A percentile compares a stretch with the other conserved stretches of the same genome.
Conservation (phyloP, 2,888 invertebrate species). For the Idaea straminata region DNA sequence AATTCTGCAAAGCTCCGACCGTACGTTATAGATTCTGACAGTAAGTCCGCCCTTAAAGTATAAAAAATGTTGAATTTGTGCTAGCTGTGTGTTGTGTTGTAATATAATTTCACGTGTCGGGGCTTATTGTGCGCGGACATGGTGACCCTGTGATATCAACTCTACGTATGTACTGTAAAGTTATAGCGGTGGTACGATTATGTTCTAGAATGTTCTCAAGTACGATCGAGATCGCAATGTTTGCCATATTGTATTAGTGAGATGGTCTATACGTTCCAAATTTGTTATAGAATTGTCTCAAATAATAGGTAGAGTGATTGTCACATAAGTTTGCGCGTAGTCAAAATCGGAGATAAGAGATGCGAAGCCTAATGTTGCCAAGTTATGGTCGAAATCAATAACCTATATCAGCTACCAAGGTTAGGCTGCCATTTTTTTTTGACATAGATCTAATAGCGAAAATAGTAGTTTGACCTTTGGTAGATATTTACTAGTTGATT, state of each 20-base stretch:
- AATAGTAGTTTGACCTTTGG: too few relatives aligned
- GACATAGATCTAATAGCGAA: too few relatives aligned
- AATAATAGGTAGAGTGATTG: constrained; percentile 18
- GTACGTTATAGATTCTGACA: background rate
- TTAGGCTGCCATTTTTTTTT: too few relatives aligned
- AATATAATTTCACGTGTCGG: constrained; percentile 39
- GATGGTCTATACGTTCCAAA: constrained; percentile 69
- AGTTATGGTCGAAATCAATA: too few relatives aligned
- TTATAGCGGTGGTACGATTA: constrained; percentile 7
- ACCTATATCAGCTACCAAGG: too few relatives aligned
- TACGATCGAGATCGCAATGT: constrained; percentile 53
- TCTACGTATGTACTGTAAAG: constrained; percentile 9
- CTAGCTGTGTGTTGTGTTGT: constrained; percentile 40
- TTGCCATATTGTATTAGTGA: constrained; percentile 77
- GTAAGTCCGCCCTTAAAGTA: constrained; percentile 33
- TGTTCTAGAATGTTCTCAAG: constrained; percentile 20
- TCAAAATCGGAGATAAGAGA: too few relatives aligned
- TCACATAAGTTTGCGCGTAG: too few relatives aligned
- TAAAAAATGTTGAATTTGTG: constrained; percentile 37
- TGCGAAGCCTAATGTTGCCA: too few relatives aligned
- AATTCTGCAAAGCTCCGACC: too few relatives aligned
- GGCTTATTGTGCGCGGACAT: constrained; percentile 28
- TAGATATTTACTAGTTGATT: too few relatives aligned
- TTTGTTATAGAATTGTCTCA: constrained; percentile 54
- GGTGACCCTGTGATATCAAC: constrained; percentile 9